phyloP scores from a whole-genome alignment of 2,113 vertebrate genomes.

The Eonycteris spelaea region DNA sequence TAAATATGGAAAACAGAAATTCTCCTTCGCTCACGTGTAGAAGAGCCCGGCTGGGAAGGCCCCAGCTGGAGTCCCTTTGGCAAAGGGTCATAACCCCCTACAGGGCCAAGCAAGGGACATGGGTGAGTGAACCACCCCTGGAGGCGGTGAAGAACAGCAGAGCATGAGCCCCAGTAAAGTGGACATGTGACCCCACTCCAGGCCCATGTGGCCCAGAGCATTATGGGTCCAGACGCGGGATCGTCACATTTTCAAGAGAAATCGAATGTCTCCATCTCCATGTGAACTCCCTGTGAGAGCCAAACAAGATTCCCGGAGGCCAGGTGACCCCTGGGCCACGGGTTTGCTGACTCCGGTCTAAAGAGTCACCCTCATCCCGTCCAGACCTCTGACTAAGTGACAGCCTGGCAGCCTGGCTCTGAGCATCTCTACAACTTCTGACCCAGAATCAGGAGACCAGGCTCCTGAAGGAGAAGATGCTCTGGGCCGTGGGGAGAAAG shows the following conservation, averaged over 20 bases:
- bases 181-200: background rate
- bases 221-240: rapidly evolving
- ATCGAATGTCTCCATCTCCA: background rate
- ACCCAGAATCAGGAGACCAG: background rate
- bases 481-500: background rate
- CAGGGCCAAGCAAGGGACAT: rapidly evolving
- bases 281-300: background rate
- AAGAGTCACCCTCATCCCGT: rapidly evolving
- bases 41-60: background rate
- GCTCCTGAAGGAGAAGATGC: background rate
- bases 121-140: rapidly evolving
- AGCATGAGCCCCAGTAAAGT: rapidly evolving
- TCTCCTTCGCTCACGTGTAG: background rate
- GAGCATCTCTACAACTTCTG: background rate
- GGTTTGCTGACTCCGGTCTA: background rate
- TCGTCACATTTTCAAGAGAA: background rate
- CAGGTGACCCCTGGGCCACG: background rate
- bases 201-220: rapidly evolving
- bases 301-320: background rate
- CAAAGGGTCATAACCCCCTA: background rate
- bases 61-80: background rate
- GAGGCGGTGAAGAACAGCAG: background rate
- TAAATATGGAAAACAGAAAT: background rate
- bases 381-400: background rate
- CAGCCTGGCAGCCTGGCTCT: background rate